Evolutionary conservation across 2,113 vertebrate genomes (phyloP).

Genomic region (Martes martes): DNA sequence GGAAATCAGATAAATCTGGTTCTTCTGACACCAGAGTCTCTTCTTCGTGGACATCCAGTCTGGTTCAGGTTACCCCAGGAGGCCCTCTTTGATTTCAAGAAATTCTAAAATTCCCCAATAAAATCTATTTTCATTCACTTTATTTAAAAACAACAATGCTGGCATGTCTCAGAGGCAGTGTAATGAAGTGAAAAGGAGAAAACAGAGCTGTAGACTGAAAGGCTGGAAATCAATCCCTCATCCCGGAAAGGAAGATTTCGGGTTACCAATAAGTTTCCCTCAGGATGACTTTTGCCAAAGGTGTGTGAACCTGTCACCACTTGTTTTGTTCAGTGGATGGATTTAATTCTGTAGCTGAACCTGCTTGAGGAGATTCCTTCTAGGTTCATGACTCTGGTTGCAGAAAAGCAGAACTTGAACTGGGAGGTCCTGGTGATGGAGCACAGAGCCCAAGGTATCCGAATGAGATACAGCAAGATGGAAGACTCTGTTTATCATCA

Average conservation of each 20-base stretch:
- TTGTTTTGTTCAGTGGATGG: background rate
- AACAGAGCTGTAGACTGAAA: background rate
- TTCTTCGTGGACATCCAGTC: background rate
- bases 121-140: background rate
- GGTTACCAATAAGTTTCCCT: background rate
- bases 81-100: background rate
- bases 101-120: background rate
- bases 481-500: background rate
- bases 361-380: constrained; percentile 46
- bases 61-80: background rate
- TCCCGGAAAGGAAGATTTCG: background rate
- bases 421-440: background rate
- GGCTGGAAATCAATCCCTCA: background rate
- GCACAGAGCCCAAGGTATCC: background rate
- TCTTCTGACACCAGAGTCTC: background rate
- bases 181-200: background rate
- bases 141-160: background rate
- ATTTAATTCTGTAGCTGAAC: constrained; percentile 38
- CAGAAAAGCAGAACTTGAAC: background rate
- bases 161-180: background rate
- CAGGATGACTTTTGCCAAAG: background rate
- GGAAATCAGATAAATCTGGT: background rate
- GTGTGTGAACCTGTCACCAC: background rate
- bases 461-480: background rate
- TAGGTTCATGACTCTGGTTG: constrained; percentile 37